Conservation (phyloP, 2,888 invertebrate genomes). For the Phyllotreta striolata region DNA sequence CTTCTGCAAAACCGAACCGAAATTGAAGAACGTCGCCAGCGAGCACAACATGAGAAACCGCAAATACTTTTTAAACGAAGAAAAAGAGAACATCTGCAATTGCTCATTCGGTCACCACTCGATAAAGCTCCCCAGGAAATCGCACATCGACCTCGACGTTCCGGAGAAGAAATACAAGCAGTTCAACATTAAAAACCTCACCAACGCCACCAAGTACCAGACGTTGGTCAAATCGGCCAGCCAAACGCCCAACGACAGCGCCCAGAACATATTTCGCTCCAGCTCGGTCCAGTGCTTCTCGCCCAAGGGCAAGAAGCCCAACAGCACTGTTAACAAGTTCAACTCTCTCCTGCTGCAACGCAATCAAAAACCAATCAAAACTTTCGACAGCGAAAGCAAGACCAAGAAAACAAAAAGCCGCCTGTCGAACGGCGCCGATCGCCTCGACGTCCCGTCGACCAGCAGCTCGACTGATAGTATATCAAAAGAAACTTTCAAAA, state of each 20-base stretch:
- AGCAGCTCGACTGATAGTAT: constrained; percentile 53
- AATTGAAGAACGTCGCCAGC: constrained; percentile 48
- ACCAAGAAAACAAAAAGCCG: constrained; percentile 41
- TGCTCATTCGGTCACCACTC: constrained; percentile 36
- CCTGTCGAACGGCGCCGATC: constrained; percentile 32
- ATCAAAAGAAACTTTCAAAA: constrained; percentile 40
- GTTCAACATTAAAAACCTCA: constrained; percentile 44
- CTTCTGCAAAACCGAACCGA: constrained; percentile 43
- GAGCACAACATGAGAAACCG: constrained; percentile 48
- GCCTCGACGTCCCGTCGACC: constrained; percentile 48
- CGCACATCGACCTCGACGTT: constrained; percentile 35
- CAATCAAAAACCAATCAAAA: constrained; percentile 39
- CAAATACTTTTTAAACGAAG: constrained; percentile 41
- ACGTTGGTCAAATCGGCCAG: constrained; percentile 49
- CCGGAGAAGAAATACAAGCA: constrained; percentile 46
- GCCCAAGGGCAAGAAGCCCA: constrained; percentile 61
- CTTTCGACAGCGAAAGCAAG: constrained; percentile 32
- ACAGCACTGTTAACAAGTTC: constrained; percentile 55
- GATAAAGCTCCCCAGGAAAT: constrained; percentile 16
- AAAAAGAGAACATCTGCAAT: constrained; percentile 39
- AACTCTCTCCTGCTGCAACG: constrained; percentile 46
- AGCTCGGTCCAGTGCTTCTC: constrained; percentile 53
- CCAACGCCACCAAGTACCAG: constrained; percentile 44
- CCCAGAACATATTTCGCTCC: constrained; percentile 48
- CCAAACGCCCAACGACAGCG: constrained; percentile 44